Percentiles rank a stretch among this genome's conserved stretches.
phyloP scores from a whole-genome alignment of 2,797 vertebrate species.

The Gallinago solitaria region DNA sequence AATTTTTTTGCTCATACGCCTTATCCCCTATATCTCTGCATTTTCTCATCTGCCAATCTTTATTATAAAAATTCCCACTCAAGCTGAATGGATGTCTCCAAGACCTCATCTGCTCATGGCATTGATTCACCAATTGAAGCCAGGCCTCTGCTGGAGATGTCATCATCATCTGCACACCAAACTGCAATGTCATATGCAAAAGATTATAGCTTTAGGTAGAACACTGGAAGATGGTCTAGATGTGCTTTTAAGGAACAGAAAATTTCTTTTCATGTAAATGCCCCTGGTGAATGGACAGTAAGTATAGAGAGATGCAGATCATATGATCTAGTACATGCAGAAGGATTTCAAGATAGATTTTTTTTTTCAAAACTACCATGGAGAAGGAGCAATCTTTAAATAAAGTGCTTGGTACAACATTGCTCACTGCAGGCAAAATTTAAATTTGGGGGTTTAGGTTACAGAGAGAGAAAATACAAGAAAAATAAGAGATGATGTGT shows the following conservation, averaged over 20 bases:
- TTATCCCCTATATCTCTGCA: background rate
- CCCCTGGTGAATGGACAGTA: background rate
- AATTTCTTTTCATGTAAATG: background rate
- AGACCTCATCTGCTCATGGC: constrained; percentile 15
- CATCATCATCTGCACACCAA: background rate
- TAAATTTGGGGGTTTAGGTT: background rate
- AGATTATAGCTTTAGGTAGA: background rate
- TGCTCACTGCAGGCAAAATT: constrained; percentile 14
- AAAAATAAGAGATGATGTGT: background rate
- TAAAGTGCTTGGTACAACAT: background rate
- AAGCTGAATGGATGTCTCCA: background rate
- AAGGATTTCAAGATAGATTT: background rate
- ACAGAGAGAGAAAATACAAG: background rate
- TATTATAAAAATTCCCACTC: constrained; percentile 37
- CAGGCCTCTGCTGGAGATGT: constrained; percentile 1
- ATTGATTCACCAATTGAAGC: constrained; percentile 1
- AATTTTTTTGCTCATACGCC: background rate
- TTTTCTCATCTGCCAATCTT: constrained; percentile 38
- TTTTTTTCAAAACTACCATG: background rate
- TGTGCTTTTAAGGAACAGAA: background rate
- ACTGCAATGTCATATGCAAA: background rate
- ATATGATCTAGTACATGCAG: background rate
- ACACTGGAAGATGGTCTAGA: background rate
- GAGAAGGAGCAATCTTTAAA: background rate
- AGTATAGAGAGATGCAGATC: background rate